These are phyloP conservation scores for Elephantulus edwardii DNA, from an alignment of 2,113 vertebrate species.

Conservation along the genomic window DNA sequence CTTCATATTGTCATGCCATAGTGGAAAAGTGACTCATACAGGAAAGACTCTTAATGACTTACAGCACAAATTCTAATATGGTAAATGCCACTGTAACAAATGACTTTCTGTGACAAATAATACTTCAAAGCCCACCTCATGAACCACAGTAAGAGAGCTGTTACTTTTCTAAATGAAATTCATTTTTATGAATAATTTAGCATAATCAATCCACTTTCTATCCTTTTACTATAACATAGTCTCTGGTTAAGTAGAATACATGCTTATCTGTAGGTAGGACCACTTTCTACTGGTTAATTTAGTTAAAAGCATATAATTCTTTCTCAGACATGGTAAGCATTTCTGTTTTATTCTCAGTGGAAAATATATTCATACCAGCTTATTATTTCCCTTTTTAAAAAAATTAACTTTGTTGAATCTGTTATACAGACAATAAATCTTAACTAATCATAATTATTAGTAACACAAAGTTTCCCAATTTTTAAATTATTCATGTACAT, in stretches of 20 bases:
- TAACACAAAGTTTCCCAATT: not conserved
- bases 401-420: not conserved
- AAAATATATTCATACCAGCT: not conserved
- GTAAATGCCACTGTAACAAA: conserved; percentile 23
- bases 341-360: not conserved
- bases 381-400: conserved; percentile 2
- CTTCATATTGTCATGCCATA: not conserved
- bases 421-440: not conserved
- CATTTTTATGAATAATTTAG: conserved; percentile 24
- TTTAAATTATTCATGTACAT: too few species aligned
- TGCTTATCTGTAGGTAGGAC: not conserved
- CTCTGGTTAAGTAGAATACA: not conserved
- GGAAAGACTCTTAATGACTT: conserved; percentile 22
- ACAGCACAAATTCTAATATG: not conserved
- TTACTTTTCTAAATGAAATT: conserved; percentile 42
- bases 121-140: not conserved
- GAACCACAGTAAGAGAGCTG: not conserved
- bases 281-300: not conserved
- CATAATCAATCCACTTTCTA: not conserved
- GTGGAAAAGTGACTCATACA: not conserved
- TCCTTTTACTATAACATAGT: not conserved
- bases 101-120: not conserved
- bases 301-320: not conserved
- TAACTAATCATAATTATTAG: not conserved
- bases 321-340: conserved; percentile 16